These are phyloP conservation scores for Urosaurus nigricauda DNA, from an alignment of 2,797 vertebrate genomes.

Conservation along the genomic window DNA sequence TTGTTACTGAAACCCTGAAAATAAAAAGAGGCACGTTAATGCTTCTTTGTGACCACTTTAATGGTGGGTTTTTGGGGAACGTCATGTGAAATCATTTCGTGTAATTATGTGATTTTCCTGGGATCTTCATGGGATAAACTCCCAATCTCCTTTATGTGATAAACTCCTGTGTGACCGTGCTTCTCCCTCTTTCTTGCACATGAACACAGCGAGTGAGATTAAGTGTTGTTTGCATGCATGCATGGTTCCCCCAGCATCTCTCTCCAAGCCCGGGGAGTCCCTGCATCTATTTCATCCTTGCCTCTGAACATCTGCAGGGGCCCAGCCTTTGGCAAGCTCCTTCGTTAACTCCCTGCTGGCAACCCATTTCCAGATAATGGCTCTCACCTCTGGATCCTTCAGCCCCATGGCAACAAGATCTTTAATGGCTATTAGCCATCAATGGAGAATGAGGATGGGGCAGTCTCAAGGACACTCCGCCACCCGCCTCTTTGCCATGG, in stretches of 20 bases:
- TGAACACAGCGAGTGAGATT: neutral
- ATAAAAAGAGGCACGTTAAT: too few species aligned
- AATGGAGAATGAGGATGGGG: conserved; percentile 44
- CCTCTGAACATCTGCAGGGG: conserved; percentile 58
- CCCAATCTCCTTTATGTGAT: neutral
- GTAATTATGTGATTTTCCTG: too few species aligned
- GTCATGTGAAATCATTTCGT: too few species aligned
- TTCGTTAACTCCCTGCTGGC: conserved; percentile 65
- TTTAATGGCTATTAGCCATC: conserved; percentile 64
- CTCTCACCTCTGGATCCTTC: conserved; percentile 60
- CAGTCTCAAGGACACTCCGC: conserved; percentile 1
- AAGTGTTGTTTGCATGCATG: too few species aligned
- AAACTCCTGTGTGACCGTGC: too few species aligned
- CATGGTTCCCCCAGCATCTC: neutral
- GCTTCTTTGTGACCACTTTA: too few species aligned
- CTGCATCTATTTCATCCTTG: neutral
- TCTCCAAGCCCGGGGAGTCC: neutral
- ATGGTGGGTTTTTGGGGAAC: too few species aligned
- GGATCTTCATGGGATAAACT: too few species aligned
- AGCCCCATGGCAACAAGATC: conserved; percentile 72
- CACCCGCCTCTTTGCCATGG: neutral
- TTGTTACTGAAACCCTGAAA: too few species aligned
- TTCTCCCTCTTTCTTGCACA: neutral
- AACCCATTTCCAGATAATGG: conserved; percentile 59
- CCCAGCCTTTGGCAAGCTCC: conserved; percentile 36